These are phyloP conservation scores for Macrophya alboannulata DNA, from an alignment of 2,888 invertebrate genomes.

Conservation along the genomic window DNA sequence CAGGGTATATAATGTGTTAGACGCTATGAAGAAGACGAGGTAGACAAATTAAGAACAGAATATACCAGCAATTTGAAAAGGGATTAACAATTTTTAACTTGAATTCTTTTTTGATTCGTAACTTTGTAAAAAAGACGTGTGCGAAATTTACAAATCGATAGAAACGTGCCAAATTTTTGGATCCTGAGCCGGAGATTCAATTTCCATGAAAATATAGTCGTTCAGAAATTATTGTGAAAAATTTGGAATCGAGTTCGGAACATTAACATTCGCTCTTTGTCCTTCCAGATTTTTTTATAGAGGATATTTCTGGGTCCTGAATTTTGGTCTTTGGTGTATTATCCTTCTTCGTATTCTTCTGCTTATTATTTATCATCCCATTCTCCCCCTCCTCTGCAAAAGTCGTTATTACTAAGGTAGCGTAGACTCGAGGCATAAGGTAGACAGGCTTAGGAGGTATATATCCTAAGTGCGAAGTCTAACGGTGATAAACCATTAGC, in stretches of 20 bases:
- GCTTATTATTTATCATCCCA: not conserved
- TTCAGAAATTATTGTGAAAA: too few species aligned
- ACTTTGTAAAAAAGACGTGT: too few species aligned
- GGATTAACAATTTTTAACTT: too few species aligned
- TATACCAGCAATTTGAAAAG: not conserved
- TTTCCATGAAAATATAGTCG: too few species aligned
- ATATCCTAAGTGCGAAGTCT: slow-evolving; percentile 56
- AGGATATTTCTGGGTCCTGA: too few species aligned
- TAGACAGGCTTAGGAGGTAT: slow-evolving; percentile 30
- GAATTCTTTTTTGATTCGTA: too few species aligned
- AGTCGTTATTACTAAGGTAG: slow-evolving; percentile 12
- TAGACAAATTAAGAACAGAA: not conserved
- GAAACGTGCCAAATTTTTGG: too few species aligned
- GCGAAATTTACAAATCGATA: too few species aligned
- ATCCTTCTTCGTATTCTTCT: not conserved
- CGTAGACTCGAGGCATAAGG: slow-evolving; percentile 16
- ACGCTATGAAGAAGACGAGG: not conserved
- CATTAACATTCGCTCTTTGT: too few species aligned
- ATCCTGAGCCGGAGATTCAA: too few species aligned
- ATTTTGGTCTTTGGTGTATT: not conserved
- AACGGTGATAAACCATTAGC: slow-evolving; percentile 65
- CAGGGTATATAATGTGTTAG: not conserved
- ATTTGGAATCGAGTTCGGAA: too few species aligned
- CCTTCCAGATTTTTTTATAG: too few species aligned
- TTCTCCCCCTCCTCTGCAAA: not conserved